Percentiles rank a stretch among this genome's conserved stretches.
These are phyloP conservation scores for Limonius californicus DNA, from an alignment of 1,140 invertebrate species.

Conservation along the genomic window DNA sequence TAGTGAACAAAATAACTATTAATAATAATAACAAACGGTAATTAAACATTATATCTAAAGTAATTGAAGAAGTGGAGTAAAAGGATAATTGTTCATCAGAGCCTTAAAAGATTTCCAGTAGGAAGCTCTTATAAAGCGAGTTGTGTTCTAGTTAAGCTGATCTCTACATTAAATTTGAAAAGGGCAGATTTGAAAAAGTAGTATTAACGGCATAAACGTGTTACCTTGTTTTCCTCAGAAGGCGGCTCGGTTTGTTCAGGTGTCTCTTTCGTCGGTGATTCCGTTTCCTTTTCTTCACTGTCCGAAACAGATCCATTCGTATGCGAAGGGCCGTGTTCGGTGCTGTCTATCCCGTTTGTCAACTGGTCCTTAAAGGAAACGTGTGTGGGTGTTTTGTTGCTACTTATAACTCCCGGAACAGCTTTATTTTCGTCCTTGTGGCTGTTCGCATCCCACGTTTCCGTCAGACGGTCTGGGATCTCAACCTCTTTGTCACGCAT, in stretches of 20 bases:
- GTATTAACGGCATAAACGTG: too few species aligned
- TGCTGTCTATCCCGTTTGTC: background rate
- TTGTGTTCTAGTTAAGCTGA: too few species aligned
- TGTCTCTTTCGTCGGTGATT: background rate
- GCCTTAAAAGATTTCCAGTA: too few species aligned
- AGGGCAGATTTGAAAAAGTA: too few species aligned
- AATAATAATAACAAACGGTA: too few species aligned
- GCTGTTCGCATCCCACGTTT: background rate
- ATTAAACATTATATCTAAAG: too few species aligned
- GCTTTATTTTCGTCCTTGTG: background rate
- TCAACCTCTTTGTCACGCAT: background rate
- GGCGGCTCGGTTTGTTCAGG: background rate
- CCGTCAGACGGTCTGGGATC: background rate
- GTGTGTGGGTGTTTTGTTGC: background rate
- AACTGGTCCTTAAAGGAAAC: constrained; percentile 5
- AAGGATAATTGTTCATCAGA: too few species aligned
- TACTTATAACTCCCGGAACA: background rate
- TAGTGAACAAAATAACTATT: too few species aligned
- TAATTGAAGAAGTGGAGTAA: too few species aligned
- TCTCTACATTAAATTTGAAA: too few species aligned
- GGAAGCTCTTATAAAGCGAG: too few species aligned
- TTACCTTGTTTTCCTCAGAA: background rate
- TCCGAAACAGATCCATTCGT: background rate
- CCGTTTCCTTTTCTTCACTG: background rate
- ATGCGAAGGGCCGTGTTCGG: background rate